Evolutionary conservation across 2,797 vertebrate species (phyloP).

Genomic region (Balearica regulorum): DNA sequence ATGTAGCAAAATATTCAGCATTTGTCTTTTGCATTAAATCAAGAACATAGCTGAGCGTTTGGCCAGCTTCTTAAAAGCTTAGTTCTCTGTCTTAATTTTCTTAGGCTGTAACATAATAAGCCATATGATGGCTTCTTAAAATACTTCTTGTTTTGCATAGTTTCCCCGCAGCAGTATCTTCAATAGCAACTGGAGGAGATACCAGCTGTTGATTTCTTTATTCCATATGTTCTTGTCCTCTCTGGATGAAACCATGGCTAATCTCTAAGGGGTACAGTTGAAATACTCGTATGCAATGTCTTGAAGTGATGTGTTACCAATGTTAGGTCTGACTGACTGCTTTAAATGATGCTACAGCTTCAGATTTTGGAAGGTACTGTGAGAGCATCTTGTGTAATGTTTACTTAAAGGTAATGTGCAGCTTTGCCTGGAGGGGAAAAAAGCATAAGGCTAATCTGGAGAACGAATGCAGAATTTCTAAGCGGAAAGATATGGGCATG

Average conservation of each 20-base stretch:
- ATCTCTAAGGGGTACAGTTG: background rate
- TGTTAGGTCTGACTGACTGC: background rate
- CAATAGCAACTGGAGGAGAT: background rate
- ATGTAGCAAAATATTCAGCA: background rate
- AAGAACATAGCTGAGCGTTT: background rate
- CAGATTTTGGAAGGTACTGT: background rate
- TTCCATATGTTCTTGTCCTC: background rate
- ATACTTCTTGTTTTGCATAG: background rate
- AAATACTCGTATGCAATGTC: background rate
- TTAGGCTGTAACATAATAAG: background rate
- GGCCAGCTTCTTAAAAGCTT: background rate
- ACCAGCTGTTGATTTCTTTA: background rate
- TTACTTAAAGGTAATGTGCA: background rate
- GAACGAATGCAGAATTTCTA: background rate
- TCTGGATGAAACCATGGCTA: background rate
- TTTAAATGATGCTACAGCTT: background rate
- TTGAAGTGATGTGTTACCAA: background rate
- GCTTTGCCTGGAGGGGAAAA: rapidly evolving
- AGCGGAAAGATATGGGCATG: background rate
- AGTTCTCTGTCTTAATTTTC: background rate
- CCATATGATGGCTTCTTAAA: background rate
- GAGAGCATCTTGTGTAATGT: background rate
- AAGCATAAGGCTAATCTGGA: background rate
- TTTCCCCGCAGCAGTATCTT: background rate
- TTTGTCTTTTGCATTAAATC: background rate